These are phyloP conservation scores for Penaeus indicus DNA, from an alignment of 1,140 invertebrate genomes.

Conservation along the genomic window DNA sequence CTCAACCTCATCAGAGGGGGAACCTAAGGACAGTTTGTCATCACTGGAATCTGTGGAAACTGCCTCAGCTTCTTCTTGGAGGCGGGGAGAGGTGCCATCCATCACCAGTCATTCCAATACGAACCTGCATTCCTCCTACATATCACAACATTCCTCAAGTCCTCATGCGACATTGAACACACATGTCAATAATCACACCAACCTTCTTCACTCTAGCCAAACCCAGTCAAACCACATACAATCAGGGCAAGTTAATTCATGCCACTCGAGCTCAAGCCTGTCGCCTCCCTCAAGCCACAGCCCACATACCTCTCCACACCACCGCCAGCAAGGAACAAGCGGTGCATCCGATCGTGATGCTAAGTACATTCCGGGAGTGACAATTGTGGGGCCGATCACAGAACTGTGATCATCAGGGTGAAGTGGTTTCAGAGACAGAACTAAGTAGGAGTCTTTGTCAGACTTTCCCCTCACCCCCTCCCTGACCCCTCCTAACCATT, in stretches of 20 bases:
- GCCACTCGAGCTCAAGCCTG: conserved; percentile 32
- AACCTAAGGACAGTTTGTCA: conserved; percentile 49
- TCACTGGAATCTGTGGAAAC: conserved; percentile 54
- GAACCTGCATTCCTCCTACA: conserved; percentile 34
- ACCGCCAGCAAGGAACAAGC: conserved; percentile 19
- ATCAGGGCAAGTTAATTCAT: background rate
- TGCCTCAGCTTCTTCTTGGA: conserved; percentile 55
- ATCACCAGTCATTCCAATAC: conserved; percentile 31
- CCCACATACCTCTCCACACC: conserved; percentile 39
- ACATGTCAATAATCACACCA: conserved; percentile 23
- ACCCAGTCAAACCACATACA: background rate
- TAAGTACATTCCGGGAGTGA: conserved; percentile 40
- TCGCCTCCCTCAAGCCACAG: conserved; percentile 23
- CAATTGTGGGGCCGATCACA: conserved; percentile 54
- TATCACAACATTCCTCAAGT: conserved; percentile 33
- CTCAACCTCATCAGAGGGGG: conserved; percentile 56
- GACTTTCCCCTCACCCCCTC: too few species aligned
- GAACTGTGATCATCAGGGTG: conserved; percentile 37
- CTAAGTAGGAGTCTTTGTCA: too few species aligned
- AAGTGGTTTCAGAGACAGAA: too few species aligned
- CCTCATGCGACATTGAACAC: background rate
- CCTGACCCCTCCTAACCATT: too few species aligned
- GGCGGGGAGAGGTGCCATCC: conserved; percentile 43
- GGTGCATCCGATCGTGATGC: conserved; percentile 18
- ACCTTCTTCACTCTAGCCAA: background rate